Conservation (phyloP, 2,797 vertebrate genomes). For the Pangasius sanitwongsei region DNA sequence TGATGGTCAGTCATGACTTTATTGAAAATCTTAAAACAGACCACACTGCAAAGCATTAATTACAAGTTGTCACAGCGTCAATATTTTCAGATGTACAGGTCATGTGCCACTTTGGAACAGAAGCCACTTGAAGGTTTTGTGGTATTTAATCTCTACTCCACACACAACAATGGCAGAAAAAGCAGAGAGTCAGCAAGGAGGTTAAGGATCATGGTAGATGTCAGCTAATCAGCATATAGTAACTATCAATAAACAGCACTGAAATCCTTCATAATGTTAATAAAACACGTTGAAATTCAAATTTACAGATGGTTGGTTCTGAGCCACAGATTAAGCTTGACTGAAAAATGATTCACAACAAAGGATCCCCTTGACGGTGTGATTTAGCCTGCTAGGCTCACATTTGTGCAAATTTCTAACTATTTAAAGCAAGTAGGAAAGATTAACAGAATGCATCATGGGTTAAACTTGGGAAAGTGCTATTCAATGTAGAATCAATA, state of each 20-base stretch:
- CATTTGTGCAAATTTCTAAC: not conserved
- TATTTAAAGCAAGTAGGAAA: not conserved
- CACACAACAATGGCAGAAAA: conserved; percentile 73
- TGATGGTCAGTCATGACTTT: conserved; percentile 77
- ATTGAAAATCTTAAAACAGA: conserved; percentile 78
- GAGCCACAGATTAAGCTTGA: not conserved
- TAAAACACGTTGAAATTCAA: not conserved
- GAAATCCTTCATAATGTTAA: not conserved
- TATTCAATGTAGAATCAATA: not conserved
- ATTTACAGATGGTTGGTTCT: not conserved
- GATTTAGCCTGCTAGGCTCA: not conserved
- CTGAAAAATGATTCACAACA: not conserved
- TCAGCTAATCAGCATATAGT: conserved; percentile 6
- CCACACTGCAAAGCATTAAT: conserved; percentile 71
- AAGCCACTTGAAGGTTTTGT: conserved; percentile 77
- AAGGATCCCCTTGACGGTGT: not conserved
- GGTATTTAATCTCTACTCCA: conserved; percentile 71
- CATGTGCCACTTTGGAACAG: conserved; percentile 75
- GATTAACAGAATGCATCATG: not conserved
- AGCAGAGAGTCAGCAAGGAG: conserved; percentile 64
- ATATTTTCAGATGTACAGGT: conserved; percentile 65
- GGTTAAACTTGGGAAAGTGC: conserved; percentile 4
- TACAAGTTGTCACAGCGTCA: conserved; percentile 65
- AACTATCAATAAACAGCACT: not conserved
- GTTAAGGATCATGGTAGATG: conserved; percentile 73